These are phyloP conservation scores for Incurvaria masculella DNA, from an alignment of 2,888 invertebrate genomes.

Conservation along the genomic window DNA sequence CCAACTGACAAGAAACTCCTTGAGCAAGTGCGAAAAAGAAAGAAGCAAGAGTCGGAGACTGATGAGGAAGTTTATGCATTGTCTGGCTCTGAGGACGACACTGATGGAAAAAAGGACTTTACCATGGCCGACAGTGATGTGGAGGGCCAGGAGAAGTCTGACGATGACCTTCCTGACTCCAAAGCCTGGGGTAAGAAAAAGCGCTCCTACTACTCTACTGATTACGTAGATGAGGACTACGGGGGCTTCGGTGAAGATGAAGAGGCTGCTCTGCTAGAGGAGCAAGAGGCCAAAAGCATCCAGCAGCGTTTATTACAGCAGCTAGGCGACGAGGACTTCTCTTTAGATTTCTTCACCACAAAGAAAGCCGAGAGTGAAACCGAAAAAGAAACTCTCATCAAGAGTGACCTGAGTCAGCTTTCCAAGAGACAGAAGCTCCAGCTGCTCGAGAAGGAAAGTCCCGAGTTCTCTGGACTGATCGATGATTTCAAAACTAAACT, in stretches of 20 bases:
- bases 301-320: conserved; percentile 74
- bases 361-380: conserved; percentile 33
- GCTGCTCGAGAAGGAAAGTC: conserved; percentile 79
- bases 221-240: conserved; percentile 87
- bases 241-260: conserved; percentile 67
- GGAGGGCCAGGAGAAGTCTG: conserved; percentile 66
- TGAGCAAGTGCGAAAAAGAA: conserved; percentile 56
- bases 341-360: conserved; percentile 55
- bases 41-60: conserved; percentile 50
- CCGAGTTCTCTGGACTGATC: conserved; percentile 77
- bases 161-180: conserved; percentile 70
- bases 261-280: conserved; percentile 72
- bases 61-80: conserved; percentile 66
- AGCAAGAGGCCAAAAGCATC: conserved; percentile 77
- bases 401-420: conserved; percentile 73
- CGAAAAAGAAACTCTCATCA: conserved; percentile 58
- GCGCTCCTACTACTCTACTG: conserved; percentile 77
- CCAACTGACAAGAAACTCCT: conserved; percentile 62
- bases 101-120: conserved; percentile 43
- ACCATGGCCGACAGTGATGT: conserved; percentile 69
- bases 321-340: conserved; percentile 75
- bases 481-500: conserved; percentile 75
- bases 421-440: conserved; percentile 73
- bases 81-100: conserved; percentile 44
- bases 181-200: conserved; percentile 89